These are phyloP conservation scores for Tetragnatha versicolor DNA, from an alignment of 1,140 invertebrate species.

Conservation along the genomic window DNA sequence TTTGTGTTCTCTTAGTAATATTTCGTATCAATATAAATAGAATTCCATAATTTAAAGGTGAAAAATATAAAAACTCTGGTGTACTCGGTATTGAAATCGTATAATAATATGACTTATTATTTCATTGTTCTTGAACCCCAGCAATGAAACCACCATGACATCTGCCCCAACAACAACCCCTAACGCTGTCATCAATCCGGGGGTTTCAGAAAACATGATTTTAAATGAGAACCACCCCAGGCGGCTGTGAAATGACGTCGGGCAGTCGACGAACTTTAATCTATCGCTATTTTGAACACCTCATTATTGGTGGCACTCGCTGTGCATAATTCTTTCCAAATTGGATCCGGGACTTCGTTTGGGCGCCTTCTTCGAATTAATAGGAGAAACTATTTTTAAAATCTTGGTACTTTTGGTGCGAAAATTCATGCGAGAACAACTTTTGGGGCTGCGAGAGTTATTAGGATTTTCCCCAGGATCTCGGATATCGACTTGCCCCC, in stretches of 20 bases:
- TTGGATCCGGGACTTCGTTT: slow-evolving; percentile 11
- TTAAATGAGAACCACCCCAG: slow-evolving; percentile 14
- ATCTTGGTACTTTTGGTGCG: background rate
- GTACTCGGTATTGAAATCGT: no score
- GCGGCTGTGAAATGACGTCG: background rate
- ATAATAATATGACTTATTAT: no score
- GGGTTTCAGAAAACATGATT: background rate
- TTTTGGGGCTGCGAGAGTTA: slow-evolving; percentile 1
- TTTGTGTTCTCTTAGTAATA: no score
- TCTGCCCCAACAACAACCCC: no score
- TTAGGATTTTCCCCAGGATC: slow-evolving; percentile 28
- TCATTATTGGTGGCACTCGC: slow-evolving; percentile 36
- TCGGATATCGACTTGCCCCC: no score
- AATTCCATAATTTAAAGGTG: no score
- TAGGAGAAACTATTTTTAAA: slow-evolving; percentile 28
- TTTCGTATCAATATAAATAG: no score
- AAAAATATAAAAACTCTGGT: no score
- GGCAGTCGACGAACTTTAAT: slow-evolving; percentile 3
- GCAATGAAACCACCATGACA: no score
- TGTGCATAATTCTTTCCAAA: slow-evolving; percentile 30
- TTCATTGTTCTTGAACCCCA: no score
- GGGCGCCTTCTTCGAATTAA: background rate
- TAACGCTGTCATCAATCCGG: no score
- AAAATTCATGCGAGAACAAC: slow-evolving; percentile 26
- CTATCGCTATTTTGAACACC: slow-evolving; percentile 33